Percentiles rank a stretch among this genome's conserved stretches.
These are phyloP conservation scores for Suillia variegata DNA, from an alignment of 2,888 invertebrate genomes.

Conservation along the genomic window DNA sequence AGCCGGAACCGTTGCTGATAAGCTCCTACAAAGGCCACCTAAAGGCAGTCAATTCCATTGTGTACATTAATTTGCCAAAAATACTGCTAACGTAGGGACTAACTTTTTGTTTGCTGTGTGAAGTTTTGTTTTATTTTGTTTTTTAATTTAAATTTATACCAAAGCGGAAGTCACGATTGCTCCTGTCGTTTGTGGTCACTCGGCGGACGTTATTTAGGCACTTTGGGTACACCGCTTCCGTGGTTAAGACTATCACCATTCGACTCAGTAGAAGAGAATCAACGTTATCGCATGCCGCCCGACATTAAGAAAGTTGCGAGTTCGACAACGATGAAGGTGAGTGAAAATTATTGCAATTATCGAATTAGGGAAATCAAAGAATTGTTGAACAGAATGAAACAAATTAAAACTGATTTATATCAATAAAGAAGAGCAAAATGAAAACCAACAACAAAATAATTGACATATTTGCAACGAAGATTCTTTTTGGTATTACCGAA, in stretches of 20 bases:
- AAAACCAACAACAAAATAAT: too few species aligned
- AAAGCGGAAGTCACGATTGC: slow-evolving; percentile 72
- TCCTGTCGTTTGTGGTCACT: slow-evolving; percentile 78
- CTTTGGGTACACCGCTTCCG: slow-evolving; percentile 73
- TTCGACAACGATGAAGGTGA: slow-evolving; percentile 76
- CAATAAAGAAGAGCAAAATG: neutral
- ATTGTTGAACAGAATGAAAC: too few species aligned
- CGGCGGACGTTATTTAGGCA: slow-evolving; percentile 73
- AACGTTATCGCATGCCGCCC: slow-evolving; percentile 67
- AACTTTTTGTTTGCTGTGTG: too few species aligned
- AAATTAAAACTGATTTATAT: neutral
- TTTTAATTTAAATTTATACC: slow-evolving; percentile 1
- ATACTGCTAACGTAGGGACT: slow-evolving; percentile 70
- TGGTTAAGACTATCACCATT: slow-evolving; percentile 66
- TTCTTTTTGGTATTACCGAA: too few species aligned
- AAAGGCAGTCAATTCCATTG: slow-evolving; percentile 70
- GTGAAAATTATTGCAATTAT: slow-evolving; percentile 1
- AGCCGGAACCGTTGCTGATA: slow-evolving; percentile 69
- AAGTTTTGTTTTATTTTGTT: too few species aligned
- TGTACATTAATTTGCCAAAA: slow-evolving; percentile 70
- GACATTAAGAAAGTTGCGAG: slow-evolving; percentile 77
- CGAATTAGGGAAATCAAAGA: too few species aligned
- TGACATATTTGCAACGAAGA: too few species aligned
- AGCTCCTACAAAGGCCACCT: slow-evolving; percentile 76
- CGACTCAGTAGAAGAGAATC: slow-evolving; percentile 57